phyloP scores from a whole-genome alignment of 2,797 vertebrate genomes.

The Avahi laniger region DNA sequence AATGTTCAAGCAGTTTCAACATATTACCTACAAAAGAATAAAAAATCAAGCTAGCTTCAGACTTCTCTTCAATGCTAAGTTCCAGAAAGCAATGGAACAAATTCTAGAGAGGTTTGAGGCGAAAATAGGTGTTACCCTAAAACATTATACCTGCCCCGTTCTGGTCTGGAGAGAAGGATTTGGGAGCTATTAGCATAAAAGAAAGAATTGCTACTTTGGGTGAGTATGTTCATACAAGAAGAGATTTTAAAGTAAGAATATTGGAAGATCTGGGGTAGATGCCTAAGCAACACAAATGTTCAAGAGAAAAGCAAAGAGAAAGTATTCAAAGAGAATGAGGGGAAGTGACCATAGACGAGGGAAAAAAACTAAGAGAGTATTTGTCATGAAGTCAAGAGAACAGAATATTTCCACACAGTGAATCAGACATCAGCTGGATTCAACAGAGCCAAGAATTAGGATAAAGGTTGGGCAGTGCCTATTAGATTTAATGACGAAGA shows the following conservation, averaged over 20 bases:
- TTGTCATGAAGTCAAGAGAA: not conserved
- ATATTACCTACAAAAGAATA: conserved; percentile 4
- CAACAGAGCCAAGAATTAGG: not conserved
- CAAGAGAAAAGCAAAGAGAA: not conserved
- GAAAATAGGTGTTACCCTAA: not conserved
- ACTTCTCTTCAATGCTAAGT: not conserved
- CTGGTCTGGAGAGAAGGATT: not conserved
- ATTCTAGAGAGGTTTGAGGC: not conserved
- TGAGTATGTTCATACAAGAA: not conserved
- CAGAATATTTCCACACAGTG: not conserved
- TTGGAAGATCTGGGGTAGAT: not conserved
- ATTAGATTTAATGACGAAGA: not conserved
- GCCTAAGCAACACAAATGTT: not conserved
- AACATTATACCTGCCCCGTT: not conserved
- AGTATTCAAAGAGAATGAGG: not conserved
- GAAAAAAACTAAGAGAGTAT: not conserved
- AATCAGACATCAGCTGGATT: not conserved
- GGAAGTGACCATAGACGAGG: not conserved
- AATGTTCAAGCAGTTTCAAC: not conserved
- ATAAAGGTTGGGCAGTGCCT: not conserved
- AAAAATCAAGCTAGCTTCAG: not conserved
- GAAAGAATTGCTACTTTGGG: not conserved
- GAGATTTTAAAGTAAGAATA: not conserved
- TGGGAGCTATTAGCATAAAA: not conserved
- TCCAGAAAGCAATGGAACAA: not conserved